These are phyloP conservation scores for Eira barbara DNA, from an alignment of 2,113 vertebrate genomes.

Conservation along the genomic window DNA sequence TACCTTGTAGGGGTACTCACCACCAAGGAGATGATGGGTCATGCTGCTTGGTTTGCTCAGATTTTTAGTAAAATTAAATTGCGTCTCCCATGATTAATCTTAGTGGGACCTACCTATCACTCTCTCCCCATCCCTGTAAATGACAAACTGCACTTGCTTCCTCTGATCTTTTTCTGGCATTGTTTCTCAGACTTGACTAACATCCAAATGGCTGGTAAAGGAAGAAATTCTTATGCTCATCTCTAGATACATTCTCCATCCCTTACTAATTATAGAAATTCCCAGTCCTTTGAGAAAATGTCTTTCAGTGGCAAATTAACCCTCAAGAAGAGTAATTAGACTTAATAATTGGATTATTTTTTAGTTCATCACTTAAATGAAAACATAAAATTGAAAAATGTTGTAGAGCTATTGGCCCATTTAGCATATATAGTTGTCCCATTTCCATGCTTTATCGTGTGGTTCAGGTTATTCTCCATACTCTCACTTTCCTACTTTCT, in stretches of 20 bases:
- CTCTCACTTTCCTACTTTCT: background rate
- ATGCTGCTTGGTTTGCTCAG: background rate
- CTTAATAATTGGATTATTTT: background rate
- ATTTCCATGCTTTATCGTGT: background rate
- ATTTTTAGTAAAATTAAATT: background rate
- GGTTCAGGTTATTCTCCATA: too few species aligned
- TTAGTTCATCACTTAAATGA: background rate
- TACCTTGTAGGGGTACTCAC: background rate
- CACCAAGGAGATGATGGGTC: background rate
- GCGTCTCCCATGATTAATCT: background rate
- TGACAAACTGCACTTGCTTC: background rate
- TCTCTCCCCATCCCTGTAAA: background rate
- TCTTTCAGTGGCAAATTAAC: background rate
- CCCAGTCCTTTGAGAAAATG: background rate
- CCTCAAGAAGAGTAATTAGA: background rate
- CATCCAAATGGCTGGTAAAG: background rate
- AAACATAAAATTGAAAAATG: background rate
- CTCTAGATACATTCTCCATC: background rate
- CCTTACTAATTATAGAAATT: background rate
- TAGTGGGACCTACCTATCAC: background rate
- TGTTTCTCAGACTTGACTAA: background rate
- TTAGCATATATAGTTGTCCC: background rate
- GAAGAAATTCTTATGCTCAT: rapidly evolving
- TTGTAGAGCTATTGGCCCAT: background rate
- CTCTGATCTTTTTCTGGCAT: background rate